Conservation (phyloP, 2,888 invertebrate species). For the Caenorhabditis sulstoni region DNA sequence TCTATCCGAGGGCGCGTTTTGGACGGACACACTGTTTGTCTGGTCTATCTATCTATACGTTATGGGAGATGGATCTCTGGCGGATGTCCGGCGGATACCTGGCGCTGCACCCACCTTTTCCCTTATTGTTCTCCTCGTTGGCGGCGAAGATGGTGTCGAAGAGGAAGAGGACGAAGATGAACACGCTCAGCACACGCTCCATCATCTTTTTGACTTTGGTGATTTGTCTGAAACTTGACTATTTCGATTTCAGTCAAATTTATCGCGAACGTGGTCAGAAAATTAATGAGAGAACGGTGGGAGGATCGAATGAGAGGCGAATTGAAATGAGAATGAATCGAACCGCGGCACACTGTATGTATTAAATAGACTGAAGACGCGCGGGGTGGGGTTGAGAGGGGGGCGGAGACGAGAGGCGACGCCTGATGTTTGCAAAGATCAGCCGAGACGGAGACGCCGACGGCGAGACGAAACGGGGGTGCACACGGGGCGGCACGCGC, state of each 20-base stretch:
- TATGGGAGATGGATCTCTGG: constrained; percentile 11
- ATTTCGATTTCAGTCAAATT: too few species aligned
- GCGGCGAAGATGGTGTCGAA: constrained; percentile 67
- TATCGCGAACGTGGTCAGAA: too few species aligned
- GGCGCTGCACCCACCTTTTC: constrained; percentile 68
- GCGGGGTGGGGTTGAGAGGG: constrained; percentile 1
- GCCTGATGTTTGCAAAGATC: constrained; percentile 47
- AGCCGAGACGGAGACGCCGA: constrained; percentile 29
- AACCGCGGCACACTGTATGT: too few species aligned
- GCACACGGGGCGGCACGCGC: constrained; percentile 16
- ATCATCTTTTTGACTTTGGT: constrained; percentile 60
- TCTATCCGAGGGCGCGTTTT: too few species aligned
- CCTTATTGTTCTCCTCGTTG: constrained; percentile 67
- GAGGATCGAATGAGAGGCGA: too few species aligned
- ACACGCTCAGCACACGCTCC: constrained; percentile 65
- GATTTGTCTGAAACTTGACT: too few species aligned
- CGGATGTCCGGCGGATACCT: too few species aligned
- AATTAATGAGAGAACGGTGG: too few species aligned
- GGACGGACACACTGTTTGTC: constrained; percentile 9
- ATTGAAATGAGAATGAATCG: too few species aligned
- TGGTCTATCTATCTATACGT: constrained; percentile 23
- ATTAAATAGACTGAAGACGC: constrained; percentile 17
- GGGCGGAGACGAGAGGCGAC: constrained; percentile 14
- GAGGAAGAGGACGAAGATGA: constrained; percentile 67
- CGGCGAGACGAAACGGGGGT: constrained; percentile 7